Percentiles rank a stretch among this genome's conserved stretches.
phyloP scores from a whole-genome alignment of 1,140 invertebrate genomes.

The Archivesica marissinica region DNA sequence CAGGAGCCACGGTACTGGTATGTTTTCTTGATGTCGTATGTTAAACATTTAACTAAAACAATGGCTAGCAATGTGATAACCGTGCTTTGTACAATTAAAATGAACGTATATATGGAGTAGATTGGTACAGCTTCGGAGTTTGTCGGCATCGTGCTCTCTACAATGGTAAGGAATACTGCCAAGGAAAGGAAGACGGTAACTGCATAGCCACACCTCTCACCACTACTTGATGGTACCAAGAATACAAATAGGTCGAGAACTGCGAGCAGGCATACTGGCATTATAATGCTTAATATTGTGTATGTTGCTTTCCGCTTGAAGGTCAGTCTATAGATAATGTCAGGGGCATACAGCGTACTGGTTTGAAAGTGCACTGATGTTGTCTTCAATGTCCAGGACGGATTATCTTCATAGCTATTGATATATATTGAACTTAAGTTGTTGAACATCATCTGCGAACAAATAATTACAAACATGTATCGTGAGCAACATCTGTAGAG shows the following conservation, averaged over 20 bases:
- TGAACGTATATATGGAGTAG: neutral
- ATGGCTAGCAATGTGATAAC: neutral
- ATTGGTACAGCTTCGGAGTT: neutral
- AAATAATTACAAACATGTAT: no score
- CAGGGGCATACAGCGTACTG: no score
- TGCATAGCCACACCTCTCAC: neutral
- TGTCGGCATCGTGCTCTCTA: neutral
- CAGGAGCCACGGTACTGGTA: no score
- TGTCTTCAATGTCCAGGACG: no score
- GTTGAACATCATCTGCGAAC: no score
- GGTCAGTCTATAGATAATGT: no score
- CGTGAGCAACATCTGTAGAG: no score
- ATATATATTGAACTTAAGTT: no score
- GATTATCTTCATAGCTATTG: no score
- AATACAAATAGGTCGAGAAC: neutral
- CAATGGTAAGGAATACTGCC: neutral
- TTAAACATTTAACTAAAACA: neutral
- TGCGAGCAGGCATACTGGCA: neutral
- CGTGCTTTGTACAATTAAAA: neutral
- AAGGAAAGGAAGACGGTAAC: neutral
- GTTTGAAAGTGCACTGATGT: no score
- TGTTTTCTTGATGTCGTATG: no score
- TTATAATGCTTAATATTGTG: neutral
- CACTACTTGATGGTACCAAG: neutral
- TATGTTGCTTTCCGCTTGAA: neutral